phyloP scores from a whole-genome alignment of 1,140 invertebrate species.

The Cepaea nemoralis region DNA sequence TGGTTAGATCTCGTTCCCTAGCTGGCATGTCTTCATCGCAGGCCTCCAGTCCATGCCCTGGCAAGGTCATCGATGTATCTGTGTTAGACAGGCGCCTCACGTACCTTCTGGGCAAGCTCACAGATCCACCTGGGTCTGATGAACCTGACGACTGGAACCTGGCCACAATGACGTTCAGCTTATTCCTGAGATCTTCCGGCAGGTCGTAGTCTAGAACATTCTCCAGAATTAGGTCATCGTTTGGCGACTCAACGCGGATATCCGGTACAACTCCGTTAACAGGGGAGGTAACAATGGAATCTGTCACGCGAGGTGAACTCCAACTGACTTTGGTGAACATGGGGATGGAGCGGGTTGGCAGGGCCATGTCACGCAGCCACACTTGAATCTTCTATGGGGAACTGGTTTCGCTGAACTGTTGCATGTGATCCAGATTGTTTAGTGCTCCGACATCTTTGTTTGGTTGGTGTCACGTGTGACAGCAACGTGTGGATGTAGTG shows the following conservation, averaged over 20 bases:
- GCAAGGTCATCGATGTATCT: neutral
- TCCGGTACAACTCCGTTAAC: neutral
- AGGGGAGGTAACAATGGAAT: neutral
- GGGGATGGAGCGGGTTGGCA: neutral
- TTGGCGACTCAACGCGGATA: neutral
- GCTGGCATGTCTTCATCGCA: slow-evolving; percentile 20
- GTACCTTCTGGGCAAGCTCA: neutral
- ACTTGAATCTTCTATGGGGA: neutral
- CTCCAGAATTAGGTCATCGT: neutral
- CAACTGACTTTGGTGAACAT: neutral
- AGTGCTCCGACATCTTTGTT: too few relatives aligned
- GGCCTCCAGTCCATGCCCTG: neutral
- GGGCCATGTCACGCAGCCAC: neutral
- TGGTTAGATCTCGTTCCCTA: slow-evolving; percentile 55
- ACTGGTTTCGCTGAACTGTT: neutral
- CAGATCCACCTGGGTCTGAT: neutral
- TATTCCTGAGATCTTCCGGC: neutral
- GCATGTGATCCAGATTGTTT: neutral
- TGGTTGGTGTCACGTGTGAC: too few relatives aligned
- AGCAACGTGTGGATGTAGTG: too few relatives aligned
- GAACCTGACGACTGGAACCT: neutral
- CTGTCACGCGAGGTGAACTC: neutral
- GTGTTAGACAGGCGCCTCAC: neutral
- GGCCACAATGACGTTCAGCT: neutral
- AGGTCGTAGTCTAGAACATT: neutral